Conservation (phyloP, 1,140 invertebrate genomes). For the Ridgeia piscesae region DNA sequence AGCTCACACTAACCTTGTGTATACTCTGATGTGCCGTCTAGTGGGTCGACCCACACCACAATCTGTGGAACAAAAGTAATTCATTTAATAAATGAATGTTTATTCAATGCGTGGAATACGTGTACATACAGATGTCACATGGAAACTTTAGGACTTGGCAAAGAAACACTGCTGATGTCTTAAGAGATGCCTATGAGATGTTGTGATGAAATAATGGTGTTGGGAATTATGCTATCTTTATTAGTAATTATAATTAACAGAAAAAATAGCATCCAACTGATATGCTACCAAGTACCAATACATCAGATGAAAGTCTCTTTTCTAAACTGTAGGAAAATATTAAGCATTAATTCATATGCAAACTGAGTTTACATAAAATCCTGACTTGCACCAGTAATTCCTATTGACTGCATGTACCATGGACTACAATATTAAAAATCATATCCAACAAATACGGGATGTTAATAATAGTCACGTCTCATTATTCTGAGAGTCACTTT, state of each 20-base stretch:
- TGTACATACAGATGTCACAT: background rate
- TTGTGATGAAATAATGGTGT: too few relatives aligned
- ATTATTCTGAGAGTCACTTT: background rate
- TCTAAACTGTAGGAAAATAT: too few relatives aligned
- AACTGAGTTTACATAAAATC: too few relatives aligned
- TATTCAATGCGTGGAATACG: background rate
- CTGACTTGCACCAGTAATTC: background rate
- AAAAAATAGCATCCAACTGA: too few relatives aligned
- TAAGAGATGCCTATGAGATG: too few relatives aligned
- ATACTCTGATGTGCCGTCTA: constrained; percentile 95
- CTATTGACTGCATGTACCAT: background rate
- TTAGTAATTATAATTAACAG: too few relatives aligned
- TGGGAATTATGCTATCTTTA: too few relatives aligned
- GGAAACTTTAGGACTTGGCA: too few relatives aligned
- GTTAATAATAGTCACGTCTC: background rate
- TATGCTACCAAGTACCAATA: too few relatives aligned
- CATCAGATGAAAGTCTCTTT: too few relatives aligned
- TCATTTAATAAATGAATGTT: constrained; percentile 27
- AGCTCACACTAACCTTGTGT: constrained; percentile 82
- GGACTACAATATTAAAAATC: background rate
- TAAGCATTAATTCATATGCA: too few relatives aligned
- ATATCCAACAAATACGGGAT: background rate
- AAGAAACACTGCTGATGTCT: background rate
- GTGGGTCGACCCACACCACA: constrained; percentile 96
- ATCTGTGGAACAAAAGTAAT: constrained; percentile 55